Base-by-base conservation (phyloP, 2,888 invertebrate species). In the Apodemia mormo region DNA sequence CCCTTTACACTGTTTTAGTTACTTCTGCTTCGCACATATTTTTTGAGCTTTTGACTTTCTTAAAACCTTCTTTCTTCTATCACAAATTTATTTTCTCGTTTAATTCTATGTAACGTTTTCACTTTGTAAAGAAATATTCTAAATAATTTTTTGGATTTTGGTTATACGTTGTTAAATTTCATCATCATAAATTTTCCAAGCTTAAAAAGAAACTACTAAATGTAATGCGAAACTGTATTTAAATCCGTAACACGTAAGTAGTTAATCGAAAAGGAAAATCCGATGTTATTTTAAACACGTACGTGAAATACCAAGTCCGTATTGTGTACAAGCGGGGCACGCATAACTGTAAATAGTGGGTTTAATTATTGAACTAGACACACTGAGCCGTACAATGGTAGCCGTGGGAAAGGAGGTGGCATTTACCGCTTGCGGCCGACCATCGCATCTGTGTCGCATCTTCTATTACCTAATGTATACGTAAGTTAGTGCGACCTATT, bases 391-490 rank as follows among this genome's bases (percentile, higher is more conserved):
- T 77, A 82, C 81, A 85, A 83, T 81, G 78, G 77, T 79, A 80
- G 81, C 79, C 87, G 90, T 89, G 89, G 86, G 89, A 90, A 90
- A 78, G 76, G 74, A 76, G 81, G 73, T 84, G 86, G 82, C 84
- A 87, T 88, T 89, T 87, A 81, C 72, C 75, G 37, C 33, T 61
- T 58, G 30, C 66, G 52, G 49, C 14, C 52, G 66, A 67, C 58
- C 69, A 43, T 74, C 72, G 76, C 52, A 52, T 52, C 73, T 75
- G 76, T 67, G 70, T 70, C 77, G 78, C 82, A 79, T 85, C 84
- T 84, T 81, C 80, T 74, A 77, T 85, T 85, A 85, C 82, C 80
- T 85, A 83, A 86, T 75, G 67, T 72, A 68, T 67, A 70, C 74
- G 74, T 76, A 74, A 76, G 72, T 71, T 58, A 70, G 14, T 33